These are phyloP conservation scores for Connochaetes taurinus DNA, from an alignment of 2,113 vertebrate genomes.

Conservation along the genomic window DNA sequence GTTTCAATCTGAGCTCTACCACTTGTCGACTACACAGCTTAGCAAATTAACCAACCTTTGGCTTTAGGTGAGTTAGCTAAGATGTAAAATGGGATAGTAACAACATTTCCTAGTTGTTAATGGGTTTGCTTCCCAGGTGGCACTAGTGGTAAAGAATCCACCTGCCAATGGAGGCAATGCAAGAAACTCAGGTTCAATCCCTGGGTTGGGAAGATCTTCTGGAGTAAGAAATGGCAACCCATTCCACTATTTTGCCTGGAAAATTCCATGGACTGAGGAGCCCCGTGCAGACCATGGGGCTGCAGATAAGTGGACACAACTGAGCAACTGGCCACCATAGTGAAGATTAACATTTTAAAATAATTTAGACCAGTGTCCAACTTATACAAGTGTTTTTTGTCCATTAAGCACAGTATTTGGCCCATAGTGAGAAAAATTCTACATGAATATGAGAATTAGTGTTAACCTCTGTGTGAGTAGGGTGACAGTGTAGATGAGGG, in stretches of 20 bases:
- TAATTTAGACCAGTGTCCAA: neutral
- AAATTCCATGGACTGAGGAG: neutral
- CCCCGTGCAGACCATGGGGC: neutral
- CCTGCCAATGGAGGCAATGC: neutral
- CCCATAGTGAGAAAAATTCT: neutral
- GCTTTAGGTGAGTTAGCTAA: neutral
- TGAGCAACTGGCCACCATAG: neutral
- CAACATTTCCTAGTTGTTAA: neutral
- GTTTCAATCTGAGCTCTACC: neutral
- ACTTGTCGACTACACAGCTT: neutral
- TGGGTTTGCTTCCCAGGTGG: neutral
- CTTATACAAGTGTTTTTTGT: neutral
- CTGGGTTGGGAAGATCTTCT: neutral
- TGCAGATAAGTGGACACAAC: neutral
- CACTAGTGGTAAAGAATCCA: neutral
- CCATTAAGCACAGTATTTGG: neutral
- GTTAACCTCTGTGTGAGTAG: neutral
- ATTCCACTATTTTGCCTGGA: neutral
- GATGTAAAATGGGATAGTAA: neutral
- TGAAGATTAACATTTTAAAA: neutral
- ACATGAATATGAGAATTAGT: neutral
- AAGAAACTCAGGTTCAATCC: neutral
- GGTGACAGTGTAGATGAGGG: neutral
- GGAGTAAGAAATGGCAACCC: neutral
- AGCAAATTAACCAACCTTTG: neutral